These are phyloP conservation scores for Apamea crenata DNA, from an alignment of 2,888 invertebrate species.

Conservation along the genomic window DNA sequence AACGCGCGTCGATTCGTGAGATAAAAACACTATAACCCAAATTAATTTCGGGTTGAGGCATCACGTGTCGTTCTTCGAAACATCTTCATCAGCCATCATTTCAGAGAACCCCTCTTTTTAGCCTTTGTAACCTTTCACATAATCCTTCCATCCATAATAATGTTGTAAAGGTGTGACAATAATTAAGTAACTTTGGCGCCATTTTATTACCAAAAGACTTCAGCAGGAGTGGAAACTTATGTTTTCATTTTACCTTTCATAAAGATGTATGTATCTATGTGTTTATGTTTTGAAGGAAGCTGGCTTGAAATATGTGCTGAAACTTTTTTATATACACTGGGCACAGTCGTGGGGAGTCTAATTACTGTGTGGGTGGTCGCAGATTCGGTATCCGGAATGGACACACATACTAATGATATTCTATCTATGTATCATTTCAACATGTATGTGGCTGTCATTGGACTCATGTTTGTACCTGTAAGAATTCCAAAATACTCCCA, in stretches of 20 bases:
- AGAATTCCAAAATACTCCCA: neutral
- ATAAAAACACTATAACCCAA: neutral
- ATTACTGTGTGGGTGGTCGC: neutral
- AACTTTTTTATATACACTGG: slow-evolving; percentile 13
- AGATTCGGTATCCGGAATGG: neutral
- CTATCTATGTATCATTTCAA: neutral
- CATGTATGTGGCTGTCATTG: neutral
- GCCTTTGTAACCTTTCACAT: neutral
- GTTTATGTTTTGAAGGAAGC: slow-evolving; percentile 1
- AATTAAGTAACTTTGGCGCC: slow-evolving; percentile 20
- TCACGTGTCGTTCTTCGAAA: neutral
- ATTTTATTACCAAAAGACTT: slow-evolving; percentile 25
- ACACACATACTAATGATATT: neutral
- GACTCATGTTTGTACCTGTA: neutral
- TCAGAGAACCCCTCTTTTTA: no score
- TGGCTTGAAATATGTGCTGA: neutral
- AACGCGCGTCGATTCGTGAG: no score
- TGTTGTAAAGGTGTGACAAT: slow-evolving; percentile 17
- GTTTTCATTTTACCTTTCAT: slow-evolving; percentile 52
- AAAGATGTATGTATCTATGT: slow-evolving; percentile 12
- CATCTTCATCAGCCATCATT: no score
- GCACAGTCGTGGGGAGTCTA: neutral
- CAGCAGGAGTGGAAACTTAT: slow-evolving; percentile 54
- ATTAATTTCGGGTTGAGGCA: neutral
- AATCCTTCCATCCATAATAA: neutral